A percentile compares a stretch with the other conserved stretches of the same genome.
Conservation (phyloP, 2,797 vertebrate genomes). For the Siniperca undulata region DNA sequence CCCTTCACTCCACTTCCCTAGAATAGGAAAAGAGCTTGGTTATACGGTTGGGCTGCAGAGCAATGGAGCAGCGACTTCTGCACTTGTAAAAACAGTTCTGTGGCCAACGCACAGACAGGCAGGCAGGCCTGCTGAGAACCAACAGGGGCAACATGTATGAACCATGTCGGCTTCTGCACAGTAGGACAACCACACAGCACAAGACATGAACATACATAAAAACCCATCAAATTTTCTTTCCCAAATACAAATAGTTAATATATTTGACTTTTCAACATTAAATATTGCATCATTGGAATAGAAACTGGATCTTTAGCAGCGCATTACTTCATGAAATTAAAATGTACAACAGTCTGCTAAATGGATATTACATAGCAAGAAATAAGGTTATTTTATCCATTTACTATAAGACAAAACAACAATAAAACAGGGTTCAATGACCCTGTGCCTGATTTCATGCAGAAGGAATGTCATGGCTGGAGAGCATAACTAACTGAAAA, state of each 20-base stretch:
- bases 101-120: slow-evolving; percentile 74
- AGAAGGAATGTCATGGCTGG: slow-evolving; percentile 40
- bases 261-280: slow-evolving; percentile 32
- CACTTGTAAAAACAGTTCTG: slow-evolving; percentile 86
- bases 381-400: slow-evolving; percentile 35
- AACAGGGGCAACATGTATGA: slow-evolving; percentile 61
- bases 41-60: slow-evolving; percentile 84
- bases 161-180: slow-evolving; percentile 40
- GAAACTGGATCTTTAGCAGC: slow-evolving; percentile 35
- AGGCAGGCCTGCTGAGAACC: slow-evolving; percentile 74
- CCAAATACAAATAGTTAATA: slow-evolving; percentile 38
- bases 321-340: slow-evolving; percentile 53
- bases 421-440: slow-evolving; percentile 50
- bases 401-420: slow-evolving; percentile 43
- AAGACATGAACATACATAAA: slow-evolving; percentile 38
- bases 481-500: slow-evolving; percentile 47
- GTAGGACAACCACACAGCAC: slow-evolving; percentile 44
- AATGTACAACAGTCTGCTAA: slow-evolving; percentile 46
- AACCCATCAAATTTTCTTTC: slow-evolving; percentile 4
- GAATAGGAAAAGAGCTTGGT: slow-evolving; percentile 82
- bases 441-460: slow-evolving; percentile 39
- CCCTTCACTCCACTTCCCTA: slow-evolving; percentile 72
- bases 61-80: slow-evolving; percentile 83
- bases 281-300: slow-evolving; percentile 40
- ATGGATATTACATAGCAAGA: slow-evolving; percentile 34